Conservation (phyloP, 2,797 vertebrate genomes). For the Ibycter americanus region DNA sequence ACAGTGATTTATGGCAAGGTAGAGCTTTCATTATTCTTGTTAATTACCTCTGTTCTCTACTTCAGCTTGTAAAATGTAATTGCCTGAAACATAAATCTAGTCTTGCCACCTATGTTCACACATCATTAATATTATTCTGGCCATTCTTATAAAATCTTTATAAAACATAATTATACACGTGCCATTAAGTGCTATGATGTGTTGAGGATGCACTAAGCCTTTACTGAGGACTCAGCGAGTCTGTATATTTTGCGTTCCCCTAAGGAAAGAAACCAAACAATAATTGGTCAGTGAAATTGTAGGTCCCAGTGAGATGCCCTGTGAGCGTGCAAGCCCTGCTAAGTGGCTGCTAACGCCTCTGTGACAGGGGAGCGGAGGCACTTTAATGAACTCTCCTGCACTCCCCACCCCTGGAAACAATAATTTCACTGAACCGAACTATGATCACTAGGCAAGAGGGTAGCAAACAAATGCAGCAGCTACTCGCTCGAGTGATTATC, state of each 20-base stretch:
- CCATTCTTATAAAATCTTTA: constrained; percentile 59
- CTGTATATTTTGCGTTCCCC: background rate
- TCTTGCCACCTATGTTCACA: constrained; percentile 39
- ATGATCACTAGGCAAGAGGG: background rate
- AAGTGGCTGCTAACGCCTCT: background rate
- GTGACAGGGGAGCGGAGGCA: background rate
- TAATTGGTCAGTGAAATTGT: background rate
- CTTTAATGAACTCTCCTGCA: background rate
- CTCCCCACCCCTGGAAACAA: background rate
- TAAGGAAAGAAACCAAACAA: background rate
- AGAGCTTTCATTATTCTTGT: constrained; percentile 63
- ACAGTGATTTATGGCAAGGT: constrained; percentile 60
- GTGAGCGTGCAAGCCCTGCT: background rate
- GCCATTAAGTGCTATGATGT: background rate
- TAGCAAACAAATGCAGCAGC: background rate
- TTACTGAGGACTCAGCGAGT: background rate
- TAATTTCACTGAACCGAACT: background rate
- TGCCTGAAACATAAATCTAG: constrained; percentile 61
- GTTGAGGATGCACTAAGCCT: background rate
- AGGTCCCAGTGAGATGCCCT: background rate
- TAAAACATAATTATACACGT: constrained; percentile 11
- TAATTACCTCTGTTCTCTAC: constrained; percentile 60
- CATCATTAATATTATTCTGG: constrained; percentile 32
- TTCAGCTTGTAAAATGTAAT: constrained; percentile 65
- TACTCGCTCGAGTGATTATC: background rate